Evolutionary conservation across 2,888 invertebrate genomes (phyloP).

Genomic region (Oasisia sp.): DNA sequence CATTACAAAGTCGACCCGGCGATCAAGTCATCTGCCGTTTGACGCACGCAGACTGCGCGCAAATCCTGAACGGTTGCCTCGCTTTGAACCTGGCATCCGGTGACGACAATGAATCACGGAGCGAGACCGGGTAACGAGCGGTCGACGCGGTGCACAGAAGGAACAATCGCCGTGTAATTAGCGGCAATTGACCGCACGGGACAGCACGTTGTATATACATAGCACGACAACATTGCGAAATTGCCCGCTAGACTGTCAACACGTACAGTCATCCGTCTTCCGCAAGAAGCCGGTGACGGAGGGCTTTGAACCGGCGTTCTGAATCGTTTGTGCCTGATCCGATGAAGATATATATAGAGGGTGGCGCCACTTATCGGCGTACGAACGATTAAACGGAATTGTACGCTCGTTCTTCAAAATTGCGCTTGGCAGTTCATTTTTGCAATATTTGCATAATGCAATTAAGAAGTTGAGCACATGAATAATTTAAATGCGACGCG

Average conservation of each 20-base stretch:
- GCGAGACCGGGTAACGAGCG: background rate
- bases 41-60: background rate
- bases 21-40: background rate
- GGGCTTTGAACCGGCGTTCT: background rate
- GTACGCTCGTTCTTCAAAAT: background rate
- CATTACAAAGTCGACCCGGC: background rate
- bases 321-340: background rate
- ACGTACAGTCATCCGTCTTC: background rate
- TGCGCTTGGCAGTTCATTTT: background rate
- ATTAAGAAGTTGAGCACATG: background rate
- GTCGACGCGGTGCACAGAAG: background rate
- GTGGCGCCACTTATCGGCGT: background rate
- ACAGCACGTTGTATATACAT: background rate
- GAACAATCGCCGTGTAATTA: background rate
- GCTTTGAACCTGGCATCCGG: background rate
- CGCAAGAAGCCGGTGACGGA: background rate
- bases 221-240: background rate
- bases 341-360: background rate
- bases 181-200: background rate
- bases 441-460: background rate
- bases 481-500: background rate
- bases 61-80: background rate
- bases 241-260: background rate
- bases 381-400: background rate
- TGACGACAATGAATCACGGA: background rate